phyloP scores from a whole-genome alignment of 2,113 vertebrate species.

The Labrus mixtus region DNA sequence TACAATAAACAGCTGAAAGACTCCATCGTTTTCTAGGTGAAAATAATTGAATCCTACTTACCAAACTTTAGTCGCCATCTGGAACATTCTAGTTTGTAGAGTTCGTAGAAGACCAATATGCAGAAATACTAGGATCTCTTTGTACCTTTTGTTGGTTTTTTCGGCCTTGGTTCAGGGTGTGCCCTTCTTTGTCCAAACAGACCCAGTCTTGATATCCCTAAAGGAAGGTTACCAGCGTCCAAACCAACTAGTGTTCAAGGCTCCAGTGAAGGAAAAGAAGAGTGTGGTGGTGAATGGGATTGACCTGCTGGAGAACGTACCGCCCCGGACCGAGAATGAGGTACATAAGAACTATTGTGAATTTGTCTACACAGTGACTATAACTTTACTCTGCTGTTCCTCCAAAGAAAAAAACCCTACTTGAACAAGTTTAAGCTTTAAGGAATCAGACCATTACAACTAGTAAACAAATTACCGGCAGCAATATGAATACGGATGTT shows the following conservation, averaged over 20 bases:
- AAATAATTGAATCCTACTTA: neutral
- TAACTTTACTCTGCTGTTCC: neutral
- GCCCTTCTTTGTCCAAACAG: slow-evolving; percentile 75
- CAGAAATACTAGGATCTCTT: neutral
- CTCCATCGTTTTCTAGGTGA: neutral
- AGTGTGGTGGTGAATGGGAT: slow-evolving; percentile 94
- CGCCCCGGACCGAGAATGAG: slow-evolving; percentile 96
- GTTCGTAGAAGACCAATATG: neutral
- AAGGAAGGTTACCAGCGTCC: slow-evolving; percentile 93
- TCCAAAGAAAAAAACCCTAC: too few species aligned
- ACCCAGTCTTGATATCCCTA: slow-evolving; percentile 95
- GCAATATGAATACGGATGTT: neutral
- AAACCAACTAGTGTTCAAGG: slow-evolving; percentile 92
- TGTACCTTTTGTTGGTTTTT: slow-evolving; percentile 17
- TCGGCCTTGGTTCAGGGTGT: neutral
- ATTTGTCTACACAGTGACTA: neutral
- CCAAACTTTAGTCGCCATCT: neutral
- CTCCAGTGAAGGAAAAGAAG: slow-evolving; percentile 92
- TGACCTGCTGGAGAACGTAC: slow-evolving; percentile 95
- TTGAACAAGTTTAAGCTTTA: too few species aligned
- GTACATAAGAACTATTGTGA: slow-evolving; percentile 52
- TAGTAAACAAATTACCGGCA: neutral
- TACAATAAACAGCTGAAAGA: too few species aligned
- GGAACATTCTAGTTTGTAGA: neutral
- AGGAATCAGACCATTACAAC: neutral